Conservation (phyloP, 2,888 invertebrate genomes). For the Pammene fasciana region DNA sequence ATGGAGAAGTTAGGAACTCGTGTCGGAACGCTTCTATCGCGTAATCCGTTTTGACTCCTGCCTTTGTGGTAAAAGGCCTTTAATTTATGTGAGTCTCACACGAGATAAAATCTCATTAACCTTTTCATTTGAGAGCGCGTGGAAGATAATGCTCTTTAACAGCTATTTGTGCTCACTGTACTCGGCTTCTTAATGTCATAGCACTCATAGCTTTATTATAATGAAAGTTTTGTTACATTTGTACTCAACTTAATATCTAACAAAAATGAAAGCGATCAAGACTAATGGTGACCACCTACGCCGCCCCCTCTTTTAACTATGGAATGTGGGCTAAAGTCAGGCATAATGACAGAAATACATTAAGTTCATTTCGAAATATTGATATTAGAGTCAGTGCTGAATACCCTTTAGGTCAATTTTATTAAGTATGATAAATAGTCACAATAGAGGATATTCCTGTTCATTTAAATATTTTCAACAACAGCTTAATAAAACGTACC, state of each 20-base stretch:
- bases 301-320: conserved; percentile 10
- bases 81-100: conserved; percentile 21
- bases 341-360: conserved; percentile 32
- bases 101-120: conserved; percentile 30
- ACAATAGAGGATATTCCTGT: not conserved
- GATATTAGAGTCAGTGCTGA: not conserved
- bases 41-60: conserved; percentile 36
- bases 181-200: conserved; percentile 9
- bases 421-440: not conserved
- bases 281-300: conserved; percentile 33
- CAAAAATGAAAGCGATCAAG: conserved; percentile 33
- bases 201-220: not conserved
- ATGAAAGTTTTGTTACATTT: conserved; percentile 19
- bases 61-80: conserved; percentile 28
- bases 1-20: conserved; percentile 29
- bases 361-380: conserved; percentile 34
- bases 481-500: no score
- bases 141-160: conserved; percentile 21
- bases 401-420: not conserved
- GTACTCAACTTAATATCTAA: conserved; percentile 10
- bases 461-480: no score
- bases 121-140: conserved; percentile 24
- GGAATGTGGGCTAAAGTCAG: conserved; percentile 30
- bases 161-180: conserved; percentile 1
- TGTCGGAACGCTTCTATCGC: conserved; percentile 33